phyloP scores from a whole-genome alignment of 2,888 invertebrate species.

The Cenopis cana region DNA sequence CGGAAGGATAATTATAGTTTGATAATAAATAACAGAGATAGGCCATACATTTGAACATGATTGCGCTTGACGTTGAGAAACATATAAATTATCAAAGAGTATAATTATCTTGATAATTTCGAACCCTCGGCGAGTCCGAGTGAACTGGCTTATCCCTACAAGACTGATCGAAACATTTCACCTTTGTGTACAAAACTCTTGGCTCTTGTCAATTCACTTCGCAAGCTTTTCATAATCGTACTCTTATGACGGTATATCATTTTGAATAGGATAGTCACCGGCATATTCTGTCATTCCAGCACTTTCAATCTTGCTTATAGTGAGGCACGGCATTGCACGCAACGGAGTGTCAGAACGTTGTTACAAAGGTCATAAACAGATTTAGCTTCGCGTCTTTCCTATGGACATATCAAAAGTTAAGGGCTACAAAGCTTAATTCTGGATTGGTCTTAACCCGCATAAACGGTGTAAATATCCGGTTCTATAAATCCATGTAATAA shows the following conservation, averaged over 20 bases:
- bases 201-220: slow-evolving; percentile 74
- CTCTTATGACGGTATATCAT: slow-evolving; percentile 37
- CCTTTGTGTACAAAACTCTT: slow-evolving; percentile 67
- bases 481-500: no score
- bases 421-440: no score
- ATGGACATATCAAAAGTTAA: no score
- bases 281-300: slow-evolving; percentile 36
- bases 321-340: slow-evolving; percentile 46
- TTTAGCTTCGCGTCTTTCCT: no score
- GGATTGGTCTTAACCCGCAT: no score
- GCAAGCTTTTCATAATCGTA: slow-evolving; percentile 37
- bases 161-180: slow-evolving; percentile 81
- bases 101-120: background rate
- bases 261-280: slow-evolving; percentile 31
- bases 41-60: no score
- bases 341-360: slow-evolving; percentile 38
- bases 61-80: no score
- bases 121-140: slow-evolving; percentile 58
- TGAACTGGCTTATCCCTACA: slow-evolving; percentile 70
- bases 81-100: background rate
- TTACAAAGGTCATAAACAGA: background rate
- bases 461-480: no score
- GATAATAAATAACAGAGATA: no score
- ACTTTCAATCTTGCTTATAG: slow-evolving; percentile 47
- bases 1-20: no score